Percentiles rank a stretch among this genome's conserved stretches.
Conservation (phyloP, 37 sponge, comb jelly and placozoan species). For the Chondrosia reniformis region DNA sequence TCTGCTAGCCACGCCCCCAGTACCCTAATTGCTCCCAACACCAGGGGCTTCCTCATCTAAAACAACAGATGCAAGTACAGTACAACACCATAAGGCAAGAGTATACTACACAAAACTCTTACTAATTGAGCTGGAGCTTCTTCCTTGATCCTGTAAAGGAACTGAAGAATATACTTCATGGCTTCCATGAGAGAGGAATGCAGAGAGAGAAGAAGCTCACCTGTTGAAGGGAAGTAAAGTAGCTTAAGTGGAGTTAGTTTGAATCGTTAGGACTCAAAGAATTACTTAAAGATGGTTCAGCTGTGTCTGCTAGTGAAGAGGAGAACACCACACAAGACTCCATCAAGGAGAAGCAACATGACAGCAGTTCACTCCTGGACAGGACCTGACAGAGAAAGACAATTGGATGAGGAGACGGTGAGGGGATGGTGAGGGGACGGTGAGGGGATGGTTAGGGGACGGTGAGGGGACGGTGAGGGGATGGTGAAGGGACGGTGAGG, state of each 20-base stretch:
- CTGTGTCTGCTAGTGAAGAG: constrained; percentile 11
- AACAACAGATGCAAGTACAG: not conserved
- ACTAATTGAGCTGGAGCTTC: no score
- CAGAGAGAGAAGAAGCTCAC: constrained; percentile 49
- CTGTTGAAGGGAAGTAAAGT: no score
- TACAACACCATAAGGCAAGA: no score
- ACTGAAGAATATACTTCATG: constrained; percentile 24
- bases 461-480: no score
- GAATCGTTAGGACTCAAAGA: no score
- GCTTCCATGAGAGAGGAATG: constrained; percentile 58
- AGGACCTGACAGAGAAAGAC: not conserved
- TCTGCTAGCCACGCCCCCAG: constrained; percentile 85
- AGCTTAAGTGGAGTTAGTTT: no score
- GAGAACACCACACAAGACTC: constrained; percentile 35
- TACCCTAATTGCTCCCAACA: constrained; percentile 43
- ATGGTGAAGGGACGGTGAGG: no score
- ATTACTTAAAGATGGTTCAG: no score
- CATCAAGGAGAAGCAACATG: constrained; percentile 44
- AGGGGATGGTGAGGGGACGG: no score
- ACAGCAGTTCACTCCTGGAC: constrained; percentile 27
- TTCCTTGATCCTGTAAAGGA: constrained; percentile 7
- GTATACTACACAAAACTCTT: no score
- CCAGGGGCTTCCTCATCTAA: constrained; percentile 13
- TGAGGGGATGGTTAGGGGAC: no score
- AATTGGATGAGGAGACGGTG: no score